phyloP scores from a whole-genome alignment of 2,113 vertebrate genomes.

The Cariama cristata region DNA sequence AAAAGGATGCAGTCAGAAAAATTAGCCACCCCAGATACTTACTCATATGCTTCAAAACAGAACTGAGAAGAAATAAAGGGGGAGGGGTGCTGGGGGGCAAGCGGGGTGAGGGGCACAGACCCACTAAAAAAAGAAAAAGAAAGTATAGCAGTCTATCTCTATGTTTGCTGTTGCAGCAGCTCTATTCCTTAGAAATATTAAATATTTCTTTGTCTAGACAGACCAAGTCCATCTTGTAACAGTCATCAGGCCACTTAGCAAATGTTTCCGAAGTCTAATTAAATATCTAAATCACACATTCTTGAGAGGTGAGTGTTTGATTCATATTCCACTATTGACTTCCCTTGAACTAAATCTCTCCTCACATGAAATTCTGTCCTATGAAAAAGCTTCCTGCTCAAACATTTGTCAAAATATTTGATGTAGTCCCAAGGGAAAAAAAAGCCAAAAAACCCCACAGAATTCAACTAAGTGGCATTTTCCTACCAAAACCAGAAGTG shows the following conservation, averaged over 20 bases:
- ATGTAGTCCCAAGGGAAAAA: background rate
- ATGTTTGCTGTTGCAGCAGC: background rate
- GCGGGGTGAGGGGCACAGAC: fast-evolving
- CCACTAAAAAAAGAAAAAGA: background rate
- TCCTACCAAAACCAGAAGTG: background rate
- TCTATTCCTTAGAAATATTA: background rate
- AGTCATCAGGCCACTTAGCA: background rate
- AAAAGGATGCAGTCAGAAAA: background rate
- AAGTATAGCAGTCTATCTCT: background rate
- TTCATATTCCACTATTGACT: background rate
- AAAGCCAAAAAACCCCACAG: no score
- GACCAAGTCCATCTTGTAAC: background rate
- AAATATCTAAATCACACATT: background rate
- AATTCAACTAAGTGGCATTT: background rate
- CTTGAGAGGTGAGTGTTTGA: background rate
- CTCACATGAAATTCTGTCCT: background rate
- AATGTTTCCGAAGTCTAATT: background rate
- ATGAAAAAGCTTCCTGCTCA: background rate
- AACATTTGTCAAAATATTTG: background rate
- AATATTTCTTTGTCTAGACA: background rate
- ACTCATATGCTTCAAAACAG: background rate
- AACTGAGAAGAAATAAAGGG: background rate
- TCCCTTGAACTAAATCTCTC: background rate
- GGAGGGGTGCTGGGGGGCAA: fast-evolving
- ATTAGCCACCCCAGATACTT: background rate